A percentile compares a stretch with the other conserved stretches of the same genome.
phyloP scores from a whole-genome alignment of 2,888 invertebrate species.

The Scaptodrosophila latifasciaeformis region DNA sequence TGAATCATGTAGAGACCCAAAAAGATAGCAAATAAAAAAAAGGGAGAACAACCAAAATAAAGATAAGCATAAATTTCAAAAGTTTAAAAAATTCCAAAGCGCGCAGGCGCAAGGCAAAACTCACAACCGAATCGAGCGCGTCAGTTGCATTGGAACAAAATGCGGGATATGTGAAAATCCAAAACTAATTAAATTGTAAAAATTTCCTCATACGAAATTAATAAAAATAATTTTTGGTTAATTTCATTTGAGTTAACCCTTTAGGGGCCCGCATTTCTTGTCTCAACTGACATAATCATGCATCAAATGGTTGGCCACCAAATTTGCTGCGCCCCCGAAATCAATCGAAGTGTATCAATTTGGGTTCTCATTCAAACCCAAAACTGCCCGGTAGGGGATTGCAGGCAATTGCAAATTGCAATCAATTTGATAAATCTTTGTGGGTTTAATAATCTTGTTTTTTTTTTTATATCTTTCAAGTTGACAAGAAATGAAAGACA shows the following conservation, averaged over 20 bases:
- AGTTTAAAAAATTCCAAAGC: constrained; percentile 12
- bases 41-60: no score
- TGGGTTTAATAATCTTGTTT: no score
- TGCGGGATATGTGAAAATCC: constrained; percentile 63
- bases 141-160: constrained; percentile 18
- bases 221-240: background rate
- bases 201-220: constrained; percentile 10
- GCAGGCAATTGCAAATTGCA: constrained; percentile 7
- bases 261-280: constrained; percentile 26
- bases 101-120: constrained; percentile 38
- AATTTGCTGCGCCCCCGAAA: constrained; percentile 23
- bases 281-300: constrained; percentile 27
- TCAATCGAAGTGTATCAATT: constrained; percentile 2
- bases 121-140: no score
- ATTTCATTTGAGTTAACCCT: constrained; percentile 32
- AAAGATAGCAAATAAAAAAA: no score
- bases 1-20: background rate
- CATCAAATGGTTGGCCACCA: constrained; percentile 12
- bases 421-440: constrained; percentile 32
- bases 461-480: no score
- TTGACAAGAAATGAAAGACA: no score
- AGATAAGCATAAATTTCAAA: no score
- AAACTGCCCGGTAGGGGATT: no score
- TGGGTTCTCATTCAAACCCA: background rate
- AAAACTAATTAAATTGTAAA: constrained; percentile 63